These are phyloP conservation scores for Aplysina aerophoba DNA, from an alignment of 37 sponge, comb jelly and placozoan genomes.

Conservation along the genomic window DNA sequence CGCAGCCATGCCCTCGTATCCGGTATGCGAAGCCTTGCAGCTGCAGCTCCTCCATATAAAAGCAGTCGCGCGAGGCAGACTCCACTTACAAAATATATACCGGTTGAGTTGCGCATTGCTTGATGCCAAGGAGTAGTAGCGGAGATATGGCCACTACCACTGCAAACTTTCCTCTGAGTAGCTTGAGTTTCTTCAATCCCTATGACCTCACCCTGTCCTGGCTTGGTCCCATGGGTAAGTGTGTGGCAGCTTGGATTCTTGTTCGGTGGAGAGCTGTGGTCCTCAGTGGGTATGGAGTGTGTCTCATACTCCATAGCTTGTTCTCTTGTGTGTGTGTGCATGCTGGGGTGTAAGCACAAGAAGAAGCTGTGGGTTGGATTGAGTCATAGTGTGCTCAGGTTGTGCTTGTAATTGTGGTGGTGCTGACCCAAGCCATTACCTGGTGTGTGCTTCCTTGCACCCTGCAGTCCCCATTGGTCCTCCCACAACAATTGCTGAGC, in stretches of 20 bases:
- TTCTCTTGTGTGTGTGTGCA: too few species aligned
- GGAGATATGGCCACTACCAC: neutral
- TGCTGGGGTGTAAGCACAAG: too few species aligned
- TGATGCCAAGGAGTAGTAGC: neutral
- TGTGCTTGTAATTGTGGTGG: neutral
- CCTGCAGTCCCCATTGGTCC: slow-evolving; percentile 19
- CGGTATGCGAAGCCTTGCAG: neutral
- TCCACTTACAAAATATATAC: neutral
- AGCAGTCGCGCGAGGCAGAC: neutral
- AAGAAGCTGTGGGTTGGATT: neutral
- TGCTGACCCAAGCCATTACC: neutral
- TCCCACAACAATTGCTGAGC: slow-evolving; percentile 9
- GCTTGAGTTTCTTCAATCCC: slow-evolving; percentile 31
- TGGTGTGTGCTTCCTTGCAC: neutral
- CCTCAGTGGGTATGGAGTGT: too few species aligned
- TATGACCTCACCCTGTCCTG: slow-evolving; percentile 33
- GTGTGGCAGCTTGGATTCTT: neutral
- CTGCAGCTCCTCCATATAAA: neutral
- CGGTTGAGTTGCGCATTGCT: neutral
- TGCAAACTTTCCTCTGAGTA: slow-evolving; percentile 11
- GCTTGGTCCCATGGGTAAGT: slow-evolving; percentile 29
- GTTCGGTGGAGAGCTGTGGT: too few species aligned
- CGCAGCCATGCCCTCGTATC: slow-evolving; percentile 16
- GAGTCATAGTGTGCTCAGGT: neutral
- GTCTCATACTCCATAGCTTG: too few species aligned